A percentile compares a stretch with the other conserved stretches of the same genome.
Evolutionary conservation across 2,113 vertebrate genomes (phyloP).

Genomic region (Campylomormyrus tamandua): DNA sequence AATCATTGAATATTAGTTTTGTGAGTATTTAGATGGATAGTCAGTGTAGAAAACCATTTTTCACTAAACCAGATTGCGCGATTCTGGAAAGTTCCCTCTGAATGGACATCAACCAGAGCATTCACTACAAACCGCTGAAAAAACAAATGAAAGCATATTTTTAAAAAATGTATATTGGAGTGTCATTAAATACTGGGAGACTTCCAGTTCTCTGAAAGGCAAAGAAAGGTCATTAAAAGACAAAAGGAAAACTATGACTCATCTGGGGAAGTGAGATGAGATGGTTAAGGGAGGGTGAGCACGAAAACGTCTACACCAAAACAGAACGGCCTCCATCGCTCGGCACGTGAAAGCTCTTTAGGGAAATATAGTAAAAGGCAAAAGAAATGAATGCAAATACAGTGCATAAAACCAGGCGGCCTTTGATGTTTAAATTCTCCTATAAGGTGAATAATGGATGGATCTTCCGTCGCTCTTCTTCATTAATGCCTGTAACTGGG

Average conservation of each 20-base stretch:
- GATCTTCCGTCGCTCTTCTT: background rate
- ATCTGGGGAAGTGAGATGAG: background rate
- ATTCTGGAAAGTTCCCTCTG: background rate
- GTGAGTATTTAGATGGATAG: background rate
- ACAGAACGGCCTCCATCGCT: background rate
- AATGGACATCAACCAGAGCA: background rate
- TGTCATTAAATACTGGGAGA: slow-evolving; percentile 38
- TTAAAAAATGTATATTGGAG: slow-evolving; percentile 23
- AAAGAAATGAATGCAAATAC: background rate
- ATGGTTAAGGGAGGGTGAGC: slow-evolving; percentile 6
- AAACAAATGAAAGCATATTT: slow-evolving; percentile 4
- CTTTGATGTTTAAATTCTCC: background rate
- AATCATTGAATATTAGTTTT: background rate
- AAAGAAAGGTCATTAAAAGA: background rate
- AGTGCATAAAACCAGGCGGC: background rate
- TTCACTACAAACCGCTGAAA: slow-evolving; percentile 6
- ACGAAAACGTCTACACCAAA: background rate
- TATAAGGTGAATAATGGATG: background rate
- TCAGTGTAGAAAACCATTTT: background rate
- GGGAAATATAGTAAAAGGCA: background rate
- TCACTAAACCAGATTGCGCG: background rate
- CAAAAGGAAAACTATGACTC: slow-evolving; percentile 20
- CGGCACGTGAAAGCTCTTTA: background rate
- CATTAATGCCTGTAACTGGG: slow-evolving; percentile 1
- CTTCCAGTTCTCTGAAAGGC: slow-evolving; percentile 29